These are phyloP conservation scores for Darwinula stevensoni DNA, from an alignment of 2,888 invertebrate genomes.

Conservation along the genomic window DNA sequence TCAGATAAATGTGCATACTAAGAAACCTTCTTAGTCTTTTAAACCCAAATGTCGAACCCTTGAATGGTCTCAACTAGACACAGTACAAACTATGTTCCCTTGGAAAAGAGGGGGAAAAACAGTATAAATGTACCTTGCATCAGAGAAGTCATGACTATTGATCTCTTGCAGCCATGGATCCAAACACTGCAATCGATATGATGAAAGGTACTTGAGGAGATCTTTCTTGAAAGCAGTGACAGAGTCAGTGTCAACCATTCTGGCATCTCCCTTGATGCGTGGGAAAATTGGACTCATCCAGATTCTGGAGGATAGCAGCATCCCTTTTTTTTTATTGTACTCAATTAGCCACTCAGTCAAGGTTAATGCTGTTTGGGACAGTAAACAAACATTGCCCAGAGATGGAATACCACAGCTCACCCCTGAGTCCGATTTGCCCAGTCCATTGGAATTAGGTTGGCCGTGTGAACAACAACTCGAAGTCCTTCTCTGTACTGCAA, in stretches of 20 bases:
- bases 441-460: constrained; percentile 65
- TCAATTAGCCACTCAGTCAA: too few species aligned
- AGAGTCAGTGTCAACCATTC: too few species aligned
- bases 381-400: constrained; percentile 22
- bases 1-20: too few species aligned
- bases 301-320: too few species aligned
- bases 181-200: constrained; percentile 29
- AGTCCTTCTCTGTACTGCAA: constrained; percentile 53
- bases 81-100: too few species aligned
- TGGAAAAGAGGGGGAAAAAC: too few species aligned
- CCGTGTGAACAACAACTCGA: constrained; percentile 60
- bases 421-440: constrained; percentile 88
- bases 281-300: constrained; percentile 67
- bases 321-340: too few species aligned
- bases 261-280: constrained; percentile 10
- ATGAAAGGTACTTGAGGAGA: constrained; percentile 38
- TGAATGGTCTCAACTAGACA: too few species aligned
- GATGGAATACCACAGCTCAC: constrained; percentile 17
- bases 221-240: constrained; percentile 49
- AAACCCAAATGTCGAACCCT: too few species aligned
- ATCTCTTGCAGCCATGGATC: constrained; percentile 41
- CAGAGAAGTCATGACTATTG: constrained; percentile 45
- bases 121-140: constrained; percentile 34
- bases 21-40: too few species aligned
- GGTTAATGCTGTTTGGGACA: too few species aligned